Base-by-base conservation (phyloP, 2,113 vertebrate genomes). In the Marmota flaviventris region DNA sequence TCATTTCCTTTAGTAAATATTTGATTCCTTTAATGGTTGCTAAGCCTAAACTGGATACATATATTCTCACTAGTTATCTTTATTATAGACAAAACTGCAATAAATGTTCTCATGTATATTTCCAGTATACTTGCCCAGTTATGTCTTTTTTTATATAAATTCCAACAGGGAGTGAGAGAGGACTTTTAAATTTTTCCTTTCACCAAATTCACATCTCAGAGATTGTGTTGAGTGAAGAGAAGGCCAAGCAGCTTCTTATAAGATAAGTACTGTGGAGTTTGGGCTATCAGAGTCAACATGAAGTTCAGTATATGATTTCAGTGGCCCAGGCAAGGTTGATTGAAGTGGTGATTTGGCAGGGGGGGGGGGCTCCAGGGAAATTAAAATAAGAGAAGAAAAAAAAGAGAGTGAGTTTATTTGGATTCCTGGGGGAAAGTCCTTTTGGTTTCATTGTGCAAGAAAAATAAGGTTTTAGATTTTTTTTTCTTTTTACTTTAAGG, bases 371-470 rank as follows among this genome's bases (percentile, higher is more conserved):
- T 87, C 12, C 4, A 4, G 25, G 37, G 16, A 51, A 95, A 89
- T 37, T 85, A 39, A 84, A 89, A 27, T 8, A 92, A 91, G 42
- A 61, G 24, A 37, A 56, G 39, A 34, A 77, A 39, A 34, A 78
- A 83, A 89, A 14, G 4, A 5, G 29, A 29, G 25, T 48, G 24
- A 67, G n/a, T 63, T 61, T 76, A 34, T 76, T 96, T 95, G 82
- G n/a, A 51, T 90, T 84, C 69, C 70, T 72, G 4, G 8, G 20
- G n/a, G n/a, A 91, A 91, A 39, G 5, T 70, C 5, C 4, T 94
- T 85, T 67, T 83, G 13, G 5, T 77, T 95, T 87, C 22, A n/a
- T 22, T 96, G 45, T 89, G 61, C 25, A 24, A n/a, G 45, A 93
- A 73, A 93, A 69, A 17, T 39, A 61, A 67, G 69, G 63, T 69